phyloP scores from a whole-genome alignment of 2,888 invertebrate species.

The Dione vanillae region DNA sequence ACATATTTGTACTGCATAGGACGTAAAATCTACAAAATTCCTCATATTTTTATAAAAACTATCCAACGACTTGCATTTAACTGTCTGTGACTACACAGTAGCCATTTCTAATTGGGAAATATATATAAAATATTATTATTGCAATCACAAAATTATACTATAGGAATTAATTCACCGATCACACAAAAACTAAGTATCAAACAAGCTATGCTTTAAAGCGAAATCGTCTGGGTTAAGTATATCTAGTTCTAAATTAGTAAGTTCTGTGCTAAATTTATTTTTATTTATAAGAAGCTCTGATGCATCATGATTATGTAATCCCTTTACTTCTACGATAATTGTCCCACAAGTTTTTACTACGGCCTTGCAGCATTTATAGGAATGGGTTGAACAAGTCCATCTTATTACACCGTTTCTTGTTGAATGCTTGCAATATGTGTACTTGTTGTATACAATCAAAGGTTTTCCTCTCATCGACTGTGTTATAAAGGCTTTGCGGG shows the following conservation, averaged over 20 bases:
- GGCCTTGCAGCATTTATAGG: conserved; percentile 76
- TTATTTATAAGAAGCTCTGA: conserved; percentile 69
- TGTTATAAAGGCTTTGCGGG: conserved; percentile 63
- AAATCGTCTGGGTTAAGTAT: not conserved
- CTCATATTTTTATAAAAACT: not conserved
- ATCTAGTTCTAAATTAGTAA: not conserved
- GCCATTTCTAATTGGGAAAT: too few species aligned
- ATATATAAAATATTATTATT: not conserved
- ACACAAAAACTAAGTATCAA: not conserved
- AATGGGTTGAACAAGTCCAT: conserved; percentile 79
- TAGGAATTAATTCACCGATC: not conserved
- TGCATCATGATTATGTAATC: conserved; percentile 73
- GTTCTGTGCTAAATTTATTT: not conserved
- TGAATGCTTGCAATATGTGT: conserved; percentile 74
- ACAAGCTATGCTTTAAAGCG: conserved; percentile 11
- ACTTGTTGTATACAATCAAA: conserved; percentile 61
- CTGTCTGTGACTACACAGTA: not conserved
- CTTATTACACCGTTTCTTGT: conserved; percentile 64
- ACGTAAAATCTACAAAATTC: not conserved
- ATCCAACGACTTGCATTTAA: not conserved
- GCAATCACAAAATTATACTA: not conserved
- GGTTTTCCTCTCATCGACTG: conserved; percentile 59
- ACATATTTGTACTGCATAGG: conserved; percentile 3
- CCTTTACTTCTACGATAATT: conserved; percentile 70
- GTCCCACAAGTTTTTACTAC: conserved; percentile 70